These are phyloP conservation scores for Strigamia crassipes DNA, from an alignment of 2,888 invertebrate species.

Conservation along the genomic window DNA sequence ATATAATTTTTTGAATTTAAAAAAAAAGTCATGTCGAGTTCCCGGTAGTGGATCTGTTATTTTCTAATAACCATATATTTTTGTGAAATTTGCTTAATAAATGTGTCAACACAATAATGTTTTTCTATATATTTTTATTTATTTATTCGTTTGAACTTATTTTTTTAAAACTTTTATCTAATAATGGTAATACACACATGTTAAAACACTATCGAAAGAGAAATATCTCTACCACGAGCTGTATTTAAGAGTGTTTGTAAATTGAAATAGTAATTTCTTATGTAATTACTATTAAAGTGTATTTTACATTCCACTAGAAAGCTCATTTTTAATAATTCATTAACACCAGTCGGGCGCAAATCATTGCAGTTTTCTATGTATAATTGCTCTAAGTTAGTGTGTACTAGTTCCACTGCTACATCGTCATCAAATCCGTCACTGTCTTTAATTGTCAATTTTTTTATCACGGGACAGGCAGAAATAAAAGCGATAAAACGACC, in stretches of 20 bases:
- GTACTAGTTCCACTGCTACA: not conserved
- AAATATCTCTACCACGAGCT: not conserved
- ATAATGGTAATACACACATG: no score
- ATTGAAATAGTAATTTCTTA: not conserved
- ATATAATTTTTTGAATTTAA: no score
- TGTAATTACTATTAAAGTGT: not conserved
- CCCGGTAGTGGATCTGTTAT: no score
- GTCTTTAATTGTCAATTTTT: constrained; percentile 10
- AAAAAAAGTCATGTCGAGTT: no score
- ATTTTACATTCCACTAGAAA: not conserved
- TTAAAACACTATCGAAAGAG: no score
- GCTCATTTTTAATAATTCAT: not conserved
- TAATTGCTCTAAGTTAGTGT: not conserved
- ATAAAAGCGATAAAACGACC: not conserved
- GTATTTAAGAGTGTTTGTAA: not conserved
- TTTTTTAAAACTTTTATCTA: no score
- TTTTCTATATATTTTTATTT: no score
- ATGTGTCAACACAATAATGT: no score
- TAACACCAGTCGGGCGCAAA: not conserved
- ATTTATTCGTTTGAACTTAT: no score
- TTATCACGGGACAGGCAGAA: not conserved
- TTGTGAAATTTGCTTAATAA: no score
- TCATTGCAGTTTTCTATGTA: not conserved
- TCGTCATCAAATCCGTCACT: not conserved
- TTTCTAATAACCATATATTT: no score